Conservation (phyloP, 2,113 vertebrate genomes). For the Petromus typicus region DNA sequence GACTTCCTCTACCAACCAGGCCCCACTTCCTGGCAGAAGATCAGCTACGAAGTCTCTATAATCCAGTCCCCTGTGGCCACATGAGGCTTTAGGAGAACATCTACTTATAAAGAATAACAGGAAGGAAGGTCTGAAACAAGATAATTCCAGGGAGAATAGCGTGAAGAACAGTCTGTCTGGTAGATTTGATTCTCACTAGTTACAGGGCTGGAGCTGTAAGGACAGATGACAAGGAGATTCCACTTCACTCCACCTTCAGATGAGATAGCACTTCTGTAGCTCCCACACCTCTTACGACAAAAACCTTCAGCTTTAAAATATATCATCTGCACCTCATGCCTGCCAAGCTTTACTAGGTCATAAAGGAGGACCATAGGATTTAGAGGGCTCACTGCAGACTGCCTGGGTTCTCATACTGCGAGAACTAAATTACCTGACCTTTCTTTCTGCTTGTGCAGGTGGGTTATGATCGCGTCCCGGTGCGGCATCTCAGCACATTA, state of each 20-base stretch:
- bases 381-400: slow-evolving; percentile 15
- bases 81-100: neutral
- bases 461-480: neutral
- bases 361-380: slow-evolving; percentile 52
- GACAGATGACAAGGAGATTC: neutral
- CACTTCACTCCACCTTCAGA: neutral
- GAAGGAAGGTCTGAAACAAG: neutral
- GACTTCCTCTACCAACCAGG: neutral
- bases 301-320: neutral
- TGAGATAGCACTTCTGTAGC: neutral
- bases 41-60: neutral
- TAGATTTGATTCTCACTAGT: rapidly evolving
- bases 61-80: neutral
- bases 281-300: neutral
- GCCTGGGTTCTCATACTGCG: neutral
- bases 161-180: no score
- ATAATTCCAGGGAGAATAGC: neutral
- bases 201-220: rapidly evolving
- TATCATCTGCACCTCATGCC: neutral
- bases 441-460: neutral
- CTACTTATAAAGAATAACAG: neutral
- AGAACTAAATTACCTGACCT: slow-evolving; percentile 54
- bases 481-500: slow-evolving; percentile 38
- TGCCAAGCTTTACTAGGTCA: slow-evolving; percentile 19
- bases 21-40: neutral